A percentile compares a stretch with the other conserved stretches of the same genome.
Conservation (phyloP, 2,113 vertebrate genomes). For the Lates calcarifer region DNA sequence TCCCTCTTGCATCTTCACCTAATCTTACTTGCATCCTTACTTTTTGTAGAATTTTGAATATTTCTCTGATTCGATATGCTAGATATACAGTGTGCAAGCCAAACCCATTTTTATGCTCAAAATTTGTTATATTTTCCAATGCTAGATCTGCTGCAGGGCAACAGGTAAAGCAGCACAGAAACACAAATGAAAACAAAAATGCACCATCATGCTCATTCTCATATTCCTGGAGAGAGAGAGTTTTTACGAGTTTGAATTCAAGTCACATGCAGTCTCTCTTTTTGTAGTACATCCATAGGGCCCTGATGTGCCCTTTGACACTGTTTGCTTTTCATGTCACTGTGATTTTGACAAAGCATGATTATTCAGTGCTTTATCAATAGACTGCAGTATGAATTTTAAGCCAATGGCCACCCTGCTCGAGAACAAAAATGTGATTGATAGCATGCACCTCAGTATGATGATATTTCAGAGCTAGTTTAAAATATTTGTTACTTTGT, state of each 20-base stretch:
- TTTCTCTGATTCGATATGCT: not conserved
- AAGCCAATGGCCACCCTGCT: not conserved
- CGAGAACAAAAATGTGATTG: conserved; percentile 11
- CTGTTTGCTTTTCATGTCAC: conserved; percentile 10
- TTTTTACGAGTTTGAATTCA: conserved; percentile 1
- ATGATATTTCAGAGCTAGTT: conserved; percentile 32
- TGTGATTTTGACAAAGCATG: not conserved
- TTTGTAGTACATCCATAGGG: not conserved
- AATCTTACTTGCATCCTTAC: not conserved
- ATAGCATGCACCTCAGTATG: not conserved
- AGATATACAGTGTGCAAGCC: not conserved
- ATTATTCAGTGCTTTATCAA: conserved; percentile 3
- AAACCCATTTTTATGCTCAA: not conserved
- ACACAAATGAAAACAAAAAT: not conserved
- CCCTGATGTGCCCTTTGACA: not conserved
- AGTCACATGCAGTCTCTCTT: not conserved
- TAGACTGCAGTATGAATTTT: not conserved
- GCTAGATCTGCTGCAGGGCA: not conserved
- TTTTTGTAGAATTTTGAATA: not conserved
- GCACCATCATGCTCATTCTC: conserved; percentile 2
- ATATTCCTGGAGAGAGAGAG: not conserved
- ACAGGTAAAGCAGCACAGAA: not conserved
- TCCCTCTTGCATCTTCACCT: not conserved
- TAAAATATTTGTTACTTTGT: conserved; percentile 26
- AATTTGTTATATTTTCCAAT: not conserved